Percentiles rank a stretch among this genome's conserved stretches.
Evolutionary conservation across 2,797 vertebrate genomes (phyloP).

Genomic region (Cryptoprocta ferox): DNA sequence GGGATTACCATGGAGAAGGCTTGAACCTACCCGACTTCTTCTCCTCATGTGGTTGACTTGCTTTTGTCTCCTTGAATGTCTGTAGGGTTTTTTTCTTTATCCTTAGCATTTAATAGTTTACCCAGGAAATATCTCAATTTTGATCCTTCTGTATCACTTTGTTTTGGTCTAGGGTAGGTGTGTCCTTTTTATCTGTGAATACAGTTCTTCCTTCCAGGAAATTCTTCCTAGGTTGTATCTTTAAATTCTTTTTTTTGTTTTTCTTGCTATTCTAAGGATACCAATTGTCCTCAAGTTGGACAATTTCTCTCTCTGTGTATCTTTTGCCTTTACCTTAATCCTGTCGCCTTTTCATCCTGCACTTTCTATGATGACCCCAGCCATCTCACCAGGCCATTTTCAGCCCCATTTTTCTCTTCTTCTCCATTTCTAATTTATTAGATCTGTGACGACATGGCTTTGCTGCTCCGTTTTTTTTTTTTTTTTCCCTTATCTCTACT

Average conservation of each 20-base stretch:
- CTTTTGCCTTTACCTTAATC: neutral
- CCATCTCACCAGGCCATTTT: neutral
- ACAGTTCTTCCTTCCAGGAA: neutral
- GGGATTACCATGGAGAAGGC: neutral
- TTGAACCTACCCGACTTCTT: neutral
- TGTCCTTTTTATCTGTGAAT: neutral
- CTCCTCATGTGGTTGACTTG: neutral
- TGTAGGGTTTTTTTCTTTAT: neutral
- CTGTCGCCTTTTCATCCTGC: neutral
- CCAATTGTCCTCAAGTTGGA: neutral
- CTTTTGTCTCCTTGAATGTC: neutral
- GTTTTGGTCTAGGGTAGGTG: neutral
- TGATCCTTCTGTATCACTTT: neutral
- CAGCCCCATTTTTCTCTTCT: neutral
- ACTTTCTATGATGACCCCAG: neutral
- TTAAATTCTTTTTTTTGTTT: neutral
- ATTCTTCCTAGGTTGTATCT: neutral
- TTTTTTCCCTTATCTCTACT: neutral
- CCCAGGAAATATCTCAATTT: neutral
- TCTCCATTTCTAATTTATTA: neutral
- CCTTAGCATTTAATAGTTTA: neutral
- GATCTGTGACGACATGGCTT: neutral
- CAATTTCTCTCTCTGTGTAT: neutral
- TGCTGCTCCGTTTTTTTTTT: neutral
- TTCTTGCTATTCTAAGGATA: neutral